These are phyloP conservation scores for Mormoops blainvillei DNA, from an alignment of 2,113 vertebrate genomes.

Conservation along the genomic window DNA sequence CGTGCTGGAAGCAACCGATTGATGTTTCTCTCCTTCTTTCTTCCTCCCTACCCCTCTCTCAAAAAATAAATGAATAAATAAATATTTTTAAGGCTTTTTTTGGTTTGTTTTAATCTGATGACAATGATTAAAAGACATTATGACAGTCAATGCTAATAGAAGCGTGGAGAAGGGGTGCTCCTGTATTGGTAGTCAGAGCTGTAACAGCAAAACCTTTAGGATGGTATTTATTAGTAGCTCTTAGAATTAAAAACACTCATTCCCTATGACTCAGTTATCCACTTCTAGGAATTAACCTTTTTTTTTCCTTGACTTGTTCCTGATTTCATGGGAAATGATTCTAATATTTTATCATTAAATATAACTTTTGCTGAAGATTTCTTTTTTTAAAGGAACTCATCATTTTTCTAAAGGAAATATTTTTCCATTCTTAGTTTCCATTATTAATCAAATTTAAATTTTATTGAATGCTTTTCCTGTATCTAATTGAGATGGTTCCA, in stretches of 20 bases:
- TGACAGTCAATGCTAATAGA: not conserved
- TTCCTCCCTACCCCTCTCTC: too few relatives aligned
- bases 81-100: too few relatives aligned
- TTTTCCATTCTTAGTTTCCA: not conserved
- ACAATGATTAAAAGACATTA: not conserved
- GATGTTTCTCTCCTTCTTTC: too few relatives aligned
- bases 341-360: not conserved
- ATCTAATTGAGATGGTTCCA: not conserved
- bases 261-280: not conserved
- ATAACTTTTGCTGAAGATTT: not conserved
- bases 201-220: not conserved
- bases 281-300: not conserved
- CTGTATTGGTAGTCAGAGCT: not conserved
- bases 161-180: not conserved
- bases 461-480: not conserved
- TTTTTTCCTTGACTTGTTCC: not conserved
- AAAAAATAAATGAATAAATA: too few relatives aligned
- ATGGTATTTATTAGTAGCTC: not conserved
- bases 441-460: not conserved
- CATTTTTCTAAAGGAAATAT: not conserved
- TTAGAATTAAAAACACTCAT: not conserved
- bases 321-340: not conserved
- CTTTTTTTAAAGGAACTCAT: not conserved
- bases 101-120: not conserved
- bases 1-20: too few relatives aligned